Conservation (phyloP, 2,797 vertebrate species). For the Syndactyla subalaris region DNA sequence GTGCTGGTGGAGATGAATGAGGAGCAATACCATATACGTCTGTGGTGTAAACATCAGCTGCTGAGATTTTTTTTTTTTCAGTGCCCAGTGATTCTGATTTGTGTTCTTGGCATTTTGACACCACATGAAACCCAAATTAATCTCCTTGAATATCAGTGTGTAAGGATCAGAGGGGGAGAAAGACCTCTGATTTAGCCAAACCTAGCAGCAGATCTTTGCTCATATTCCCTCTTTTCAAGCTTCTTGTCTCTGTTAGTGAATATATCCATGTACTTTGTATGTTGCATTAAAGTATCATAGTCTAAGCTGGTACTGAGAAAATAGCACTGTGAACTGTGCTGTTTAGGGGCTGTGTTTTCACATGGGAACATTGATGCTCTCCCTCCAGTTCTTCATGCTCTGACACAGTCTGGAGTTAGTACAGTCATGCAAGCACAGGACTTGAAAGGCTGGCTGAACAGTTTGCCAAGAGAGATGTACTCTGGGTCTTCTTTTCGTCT, state of each 20-base stretch:
- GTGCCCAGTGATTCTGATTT: not conserved
- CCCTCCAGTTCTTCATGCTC: not conserved
- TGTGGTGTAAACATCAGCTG: constrained; percentile 52
- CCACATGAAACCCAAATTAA: not conserved
- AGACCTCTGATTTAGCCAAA: not conserved
- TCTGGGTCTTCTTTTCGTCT: not conserved
- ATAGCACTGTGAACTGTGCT: rapidly evolving
- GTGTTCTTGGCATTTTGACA: not conserved
- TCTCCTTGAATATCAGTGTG: not conserved
- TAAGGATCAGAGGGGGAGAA: not conserved
- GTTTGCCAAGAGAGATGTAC: not conserved
- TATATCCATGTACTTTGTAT: not conserved
- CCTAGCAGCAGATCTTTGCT: not conserved
- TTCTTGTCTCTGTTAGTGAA: not conserved
- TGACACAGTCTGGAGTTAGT: rapidly evolving
- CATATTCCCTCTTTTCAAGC: not conserved
- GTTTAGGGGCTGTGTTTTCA: not conserved
- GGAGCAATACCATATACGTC: not conserved
- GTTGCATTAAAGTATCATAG: not conserved
- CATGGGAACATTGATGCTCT: not conserved
- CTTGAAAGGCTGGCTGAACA: not conserved
- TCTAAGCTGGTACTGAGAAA: not conserved
- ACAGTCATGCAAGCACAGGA: not conserved
- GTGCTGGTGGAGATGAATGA: constrained; percentile 26
- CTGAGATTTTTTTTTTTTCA: not conserved